A percentile compares a stretch with the other conserved stretches of the same genome.
phyloP scores from a whole-genome alignment of 53 echinoderm and acorn worm species.

The Stichopus horrens region DNA sequence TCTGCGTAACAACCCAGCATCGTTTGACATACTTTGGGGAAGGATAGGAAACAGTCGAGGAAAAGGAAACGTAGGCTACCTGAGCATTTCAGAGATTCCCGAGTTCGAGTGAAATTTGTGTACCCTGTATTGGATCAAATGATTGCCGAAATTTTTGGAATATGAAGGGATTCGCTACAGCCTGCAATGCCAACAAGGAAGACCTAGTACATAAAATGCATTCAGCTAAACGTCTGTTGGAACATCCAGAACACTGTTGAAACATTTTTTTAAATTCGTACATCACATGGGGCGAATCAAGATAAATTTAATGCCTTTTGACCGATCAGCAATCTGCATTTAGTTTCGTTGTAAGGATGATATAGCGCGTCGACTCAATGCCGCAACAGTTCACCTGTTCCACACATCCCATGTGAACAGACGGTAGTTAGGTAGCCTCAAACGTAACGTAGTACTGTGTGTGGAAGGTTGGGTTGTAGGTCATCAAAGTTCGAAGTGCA shows the following conservation, averaged over 20 bases:
- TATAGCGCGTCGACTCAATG: no score
- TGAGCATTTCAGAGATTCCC: slow-evolving; percentile 25
- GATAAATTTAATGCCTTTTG: no score
- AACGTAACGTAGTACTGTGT: no score
- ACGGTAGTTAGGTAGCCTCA: no score
- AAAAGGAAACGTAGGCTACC: slow-evolving; percentile 37
- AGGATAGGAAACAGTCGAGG: slow-evolving; percentile 34
- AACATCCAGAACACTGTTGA: slow-evolving; percentile 1
- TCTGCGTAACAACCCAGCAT: slow-evolving; percentile 37
- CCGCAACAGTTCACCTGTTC: no score
- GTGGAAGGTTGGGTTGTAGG: no score
- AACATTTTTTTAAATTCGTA: no score
- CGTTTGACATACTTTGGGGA: slow-evolving; percentile 27
- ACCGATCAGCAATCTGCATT: no score
- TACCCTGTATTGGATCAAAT: slow-evolving; percentile 46
- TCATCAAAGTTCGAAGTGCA: no score
- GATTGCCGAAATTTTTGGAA: slow-evolving; percentile 42
- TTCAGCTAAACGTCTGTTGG: slow-evolving; percentile 37
- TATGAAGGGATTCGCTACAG: slow-evolving; percentile 42
- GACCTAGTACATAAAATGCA: slow-evolving; percentile 46
- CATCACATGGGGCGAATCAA: no score
- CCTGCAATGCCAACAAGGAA: slow-evolving; percentile 43
- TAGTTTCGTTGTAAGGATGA: no score
- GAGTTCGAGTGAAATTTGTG: slow-evolving; percentile 34
- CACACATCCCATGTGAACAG: no score